Evolutionary conservation across 1,140 invertebrate species (phyloP).

Genomic region (Zaprionus ghesquierei): DNA sequence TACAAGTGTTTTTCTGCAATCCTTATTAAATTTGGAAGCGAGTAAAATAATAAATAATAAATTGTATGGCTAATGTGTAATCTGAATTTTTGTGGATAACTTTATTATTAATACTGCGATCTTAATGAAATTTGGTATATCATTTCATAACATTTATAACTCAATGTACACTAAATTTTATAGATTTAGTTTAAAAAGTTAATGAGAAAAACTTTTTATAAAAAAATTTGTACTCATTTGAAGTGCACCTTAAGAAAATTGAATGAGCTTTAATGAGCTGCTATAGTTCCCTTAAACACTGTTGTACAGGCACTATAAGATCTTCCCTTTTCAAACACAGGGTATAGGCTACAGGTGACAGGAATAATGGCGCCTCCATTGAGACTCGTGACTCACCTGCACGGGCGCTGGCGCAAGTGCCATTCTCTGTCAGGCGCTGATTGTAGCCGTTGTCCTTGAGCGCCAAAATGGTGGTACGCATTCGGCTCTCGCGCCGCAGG

Average conservation of each 20-base stretch:
- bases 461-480: constrained; percentile 68
- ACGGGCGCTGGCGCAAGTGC: constrained; percentile 46
- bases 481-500: constrained; percentile 48
- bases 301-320: neutral
- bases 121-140: neutral
- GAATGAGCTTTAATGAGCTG: too few species aligned
- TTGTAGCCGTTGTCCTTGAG: constrained; percentile 70
- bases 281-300: too few species aligned
- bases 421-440: constrained; percentile 68
- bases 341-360: neutral
- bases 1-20: too few species aligned
- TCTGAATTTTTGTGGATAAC: neutral
- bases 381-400: constrained; percentile 48
- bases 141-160: neutral
- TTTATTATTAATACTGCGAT: neutral
- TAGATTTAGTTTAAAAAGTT: too few species aligned
- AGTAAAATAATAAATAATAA: too few species aligned
- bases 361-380: neutral
- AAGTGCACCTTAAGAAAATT: too few species aligned
- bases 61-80: neutral
- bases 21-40: too few species aligned
- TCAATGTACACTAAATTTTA: too few species aligned
- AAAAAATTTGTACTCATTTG: too few species aligned
- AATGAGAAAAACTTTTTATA: too few species aligned
- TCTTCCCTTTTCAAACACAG: neutral